phyloP scores from a whole-genome alignment of 2,888 invertebrate species.

The Rhagonycha lutea region DNA sequence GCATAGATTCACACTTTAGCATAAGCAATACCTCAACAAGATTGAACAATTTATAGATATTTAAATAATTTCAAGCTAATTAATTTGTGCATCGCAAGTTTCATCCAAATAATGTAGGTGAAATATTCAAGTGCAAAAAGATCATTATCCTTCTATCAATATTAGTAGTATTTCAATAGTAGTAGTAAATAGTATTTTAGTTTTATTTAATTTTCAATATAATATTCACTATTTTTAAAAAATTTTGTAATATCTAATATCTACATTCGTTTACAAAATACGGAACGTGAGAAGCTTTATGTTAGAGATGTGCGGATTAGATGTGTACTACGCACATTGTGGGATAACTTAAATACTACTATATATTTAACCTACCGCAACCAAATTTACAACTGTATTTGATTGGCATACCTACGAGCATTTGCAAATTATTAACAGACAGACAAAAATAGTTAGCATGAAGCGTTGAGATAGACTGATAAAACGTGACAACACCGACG shows the following conservation, averaged over 20 bases:
- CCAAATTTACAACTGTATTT: background rate
- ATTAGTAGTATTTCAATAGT: background rate
- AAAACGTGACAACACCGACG: slow-evolving; percentile 29
- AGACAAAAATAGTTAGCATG: slow-evolving; percentile 26
- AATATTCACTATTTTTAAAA: background rate
- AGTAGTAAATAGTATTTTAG: too few relatives aligned
- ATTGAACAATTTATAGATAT: too few relatives aligned
- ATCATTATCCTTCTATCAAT: background rate
- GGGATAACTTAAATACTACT: background rate
- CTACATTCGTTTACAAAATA: background rate
- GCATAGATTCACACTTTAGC: too few relatives aligned
- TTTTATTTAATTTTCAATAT: background rate
- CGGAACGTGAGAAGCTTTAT: background rate
- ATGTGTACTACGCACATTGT: background rate
- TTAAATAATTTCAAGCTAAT: too few relatives aligned
- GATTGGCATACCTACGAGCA: slow-evolving; percentile 9
- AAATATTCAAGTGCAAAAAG: background rate
- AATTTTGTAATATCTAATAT: background rate
- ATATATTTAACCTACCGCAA: background rate
- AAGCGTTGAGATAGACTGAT: slow-evolving; percentile 17
- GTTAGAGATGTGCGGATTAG: background rate
- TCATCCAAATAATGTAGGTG: background rate
- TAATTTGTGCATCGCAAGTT: too few relatives aligned
- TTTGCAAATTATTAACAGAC: slow-evolving; percentile 22
- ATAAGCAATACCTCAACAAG: too few relatives aligned